Conservation (phyloP, 2,113 vertebrate species). For the Albula goreensis region DNA sequence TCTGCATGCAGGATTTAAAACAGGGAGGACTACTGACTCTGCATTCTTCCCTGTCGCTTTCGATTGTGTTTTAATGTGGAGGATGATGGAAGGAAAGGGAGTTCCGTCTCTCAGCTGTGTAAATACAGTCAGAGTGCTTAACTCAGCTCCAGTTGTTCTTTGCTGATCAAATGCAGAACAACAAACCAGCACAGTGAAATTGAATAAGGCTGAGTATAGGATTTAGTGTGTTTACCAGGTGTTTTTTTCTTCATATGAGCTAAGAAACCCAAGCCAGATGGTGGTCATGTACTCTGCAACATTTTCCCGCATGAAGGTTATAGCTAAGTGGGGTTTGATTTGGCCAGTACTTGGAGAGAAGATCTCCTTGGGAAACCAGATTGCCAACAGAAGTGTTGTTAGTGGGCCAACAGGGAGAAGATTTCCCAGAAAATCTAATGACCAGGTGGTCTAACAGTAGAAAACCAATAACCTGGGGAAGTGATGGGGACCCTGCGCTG, state of each 20-base stretch:
- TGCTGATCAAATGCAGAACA: not conserved
- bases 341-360: no score
- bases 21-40: not conserved
- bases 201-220: not conserved
- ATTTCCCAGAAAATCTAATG: not conserved
- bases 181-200: not conserved
- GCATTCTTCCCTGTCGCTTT: not conserved
- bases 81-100: not conserved
- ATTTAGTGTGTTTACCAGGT: not conserved
- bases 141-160: not conserved
- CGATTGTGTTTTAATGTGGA: not conserved
- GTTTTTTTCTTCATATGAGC: not conserved
- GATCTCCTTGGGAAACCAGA: not conserved
- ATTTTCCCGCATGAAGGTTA: not conserved
- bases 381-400: not conserved
- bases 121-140: slow-evolving; percentile 3
- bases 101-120: not conserved
- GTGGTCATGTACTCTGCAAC: not conserved
- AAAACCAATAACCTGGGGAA: no score
- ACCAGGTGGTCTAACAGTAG: no score
- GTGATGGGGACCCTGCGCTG: no score
- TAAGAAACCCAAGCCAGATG: not conserved
- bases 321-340: not conserved
- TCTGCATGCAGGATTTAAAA: not conserved
- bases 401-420: not conserved